Base-by-base conservation (phyloP, 1,140 invertebrate species). In the Camponotus floridanus region DNA sequence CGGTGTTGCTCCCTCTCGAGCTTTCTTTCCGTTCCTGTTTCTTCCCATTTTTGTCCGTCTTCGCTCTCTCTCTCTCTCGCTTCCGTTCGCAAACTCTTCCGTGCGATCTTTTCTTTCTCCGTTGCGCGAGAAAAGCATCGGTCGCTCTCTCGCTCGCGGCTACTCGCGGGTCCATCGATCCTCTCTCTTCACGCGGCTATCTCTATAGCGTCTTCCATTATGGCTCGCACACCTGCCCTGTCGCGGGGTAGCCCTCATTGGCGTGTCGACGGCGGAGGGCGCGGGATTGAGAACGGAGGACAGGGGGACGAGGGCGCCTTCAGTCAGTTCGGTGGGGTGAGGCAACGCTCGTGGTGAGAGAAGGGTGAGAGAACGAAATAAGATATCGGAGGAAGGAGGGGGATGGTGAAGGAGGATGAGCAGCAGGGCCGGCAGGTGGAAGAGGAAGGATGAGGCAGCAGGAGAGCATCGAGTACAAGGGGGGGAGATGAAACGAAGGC, bases 131-230 rank as follows among this genome's bases (percentile, higher is more conserved):
- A 83, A 8, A 74, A 39, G 55, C 61, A 61, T n/a, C 39, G 57
- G 3, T 45, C n/a, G 15, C 26, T 4, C 67, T 74, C 65, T 57
- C 59, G 21, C 7, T 31, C 21, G 68, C 31, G 64, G 51, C 59
- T n/a, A 65, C 68, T 78, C 74, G 78, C 86, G 76, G 61, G 61
- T 83, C 70, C 84, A 57, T 86, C 59, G 48, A 62, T 74, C 45
- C 57, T 86, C 86, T 89, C 83, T 81, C 76, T 74, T 84, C 39
- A 36, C 76, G 31, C 39, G 68, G 33, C 78, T 70, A 73, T 88
- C 89, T 86, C 88, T 85, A 80, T 90, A 90, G 89, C 89, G 92
- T 93, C 92, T 92, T 94, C 91, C 92, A 93, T 92, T 91, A 92
- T 93, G 89, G 87, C 90, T 89, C 89, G 88, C 88, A 92, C 92